Percentiles rank a stretch among this genome's conserved stretches.
phyloP scores from a whole-genome alignment of 2,888 invertebrate genomes.

The Daptonema setosum region DNA sequence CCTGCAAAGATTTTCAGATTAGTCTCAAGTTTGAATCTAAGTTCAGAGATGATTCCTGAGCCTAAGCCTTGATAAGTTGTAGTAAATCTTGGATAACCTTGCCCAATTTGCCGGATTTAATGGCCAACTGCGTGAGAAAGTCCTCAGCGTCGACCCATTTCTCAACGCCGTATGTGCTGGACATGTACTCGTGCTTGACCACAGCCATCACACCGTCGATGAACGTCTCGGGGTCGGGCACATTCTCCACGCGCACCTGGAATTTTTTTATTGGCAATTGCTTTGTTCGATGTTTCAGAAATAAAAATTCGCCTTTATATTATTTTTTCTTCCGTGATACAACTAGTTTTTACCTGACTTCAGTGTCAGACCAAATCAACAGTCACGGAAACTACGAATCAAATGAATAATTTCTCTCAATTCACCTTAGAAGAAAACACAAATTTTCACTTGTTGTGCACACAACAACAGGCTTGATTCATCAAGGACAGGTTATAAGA shows the following conservation, averaged over 20 bases:
- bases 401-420: no score
- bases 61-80: not conserved
- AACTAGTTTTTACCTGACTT: no score
- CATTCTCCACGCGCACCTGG: constrained; percentile 66
- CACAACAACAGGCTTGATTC: no score
- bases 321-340: no score
- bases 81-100: constrained; percentile 35
- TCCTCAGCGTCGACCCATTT: constrained; percentile 59
- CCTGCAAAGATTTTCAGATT: constrained; percentile 28
- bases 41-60: not conserved
- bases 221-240: constrained; percentile 83
- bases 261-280: no score
- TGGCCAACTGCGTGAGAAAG: constrained; percentile 72
- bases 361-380: no score
- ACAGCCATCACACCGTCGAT: constrained; percentile 61
- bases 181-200: constrained; percentile 65
- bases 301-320: no score
- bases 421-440: no score
- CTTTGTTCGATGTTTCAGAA: no score
- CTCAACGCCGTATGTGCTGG: constrained; percentile 59
- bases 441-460: no score
- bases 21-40: not conserved
- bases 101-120: constrained; percentile 61
- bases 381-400: no score
- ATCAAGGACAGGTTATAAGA: no score